Evolutionary conservation across 2,888 invertebrate genomes (phyloP).

Genomic region (Belgica antarctica): DNA sequence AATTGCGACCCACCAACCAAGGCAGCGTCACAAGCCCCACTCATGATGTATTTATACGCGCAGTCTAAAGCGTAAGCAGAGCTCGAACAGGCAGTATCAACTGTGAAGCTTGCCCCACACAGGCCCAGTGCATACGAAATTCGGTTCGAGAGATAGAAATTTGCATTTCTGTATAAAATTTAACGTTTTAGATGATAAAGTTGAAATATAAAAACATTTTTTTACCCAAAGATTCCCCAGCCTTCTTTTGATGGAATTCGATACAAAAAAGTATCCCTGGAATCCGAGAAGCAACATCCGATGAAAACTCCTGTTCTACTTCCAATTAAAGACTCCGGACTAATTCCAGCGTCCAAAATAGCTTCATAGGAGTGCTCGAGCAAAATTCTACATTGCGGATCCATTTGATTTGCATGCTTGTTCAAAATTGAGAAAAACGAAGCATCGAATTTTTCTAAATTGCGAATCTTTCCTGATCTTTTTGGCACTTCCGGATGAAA

Average conservation of each 20-base stretch:
- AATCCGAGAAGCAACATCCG: constrained; percentile 70
- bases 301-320: constrained; percentile 71
- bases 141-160: constrained; percentile 68
- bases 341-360: constrained; percentile 70
- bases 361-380: constrained; percentile 77
- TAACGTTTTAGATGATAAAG: neutral
- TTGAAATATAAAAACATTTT: neutral
- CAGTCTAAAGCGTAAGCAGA: constrained; percentile 83
- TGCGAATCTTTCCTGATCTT: constrained; percentile 68
- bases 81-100: constrained; percentile 93
- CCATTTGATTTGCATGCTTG: constrained; percentile 73
- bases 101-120: constrained; percentile 83
- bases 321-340: constrained; percentile 66
- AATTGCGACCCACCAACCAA: constrained; percentile 80
- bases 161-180: constrained; percentile 18
- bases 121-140: constrained; percentile 85
- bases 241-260: constrained; percentile 30
- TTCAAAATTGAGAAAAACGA: constrained; percentile 73
- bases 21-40: constrained; percentile 75
- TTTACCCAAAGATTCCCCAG: constrained; percentile 33
- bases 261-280: constrained; percentile 64
- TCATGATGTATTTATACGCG: constrained; percentile 67
- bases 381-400: constrained; percentile 74
- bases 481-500: constrained; percentile 71
- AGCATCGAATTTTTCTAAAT: constrained; percentile 72